A percentile compares a stretch with the other conserved stretches of the same genome.
Conservation (phyloP, 1,140 invertebrate species). For the Bactericera cockerelli region DNA sequence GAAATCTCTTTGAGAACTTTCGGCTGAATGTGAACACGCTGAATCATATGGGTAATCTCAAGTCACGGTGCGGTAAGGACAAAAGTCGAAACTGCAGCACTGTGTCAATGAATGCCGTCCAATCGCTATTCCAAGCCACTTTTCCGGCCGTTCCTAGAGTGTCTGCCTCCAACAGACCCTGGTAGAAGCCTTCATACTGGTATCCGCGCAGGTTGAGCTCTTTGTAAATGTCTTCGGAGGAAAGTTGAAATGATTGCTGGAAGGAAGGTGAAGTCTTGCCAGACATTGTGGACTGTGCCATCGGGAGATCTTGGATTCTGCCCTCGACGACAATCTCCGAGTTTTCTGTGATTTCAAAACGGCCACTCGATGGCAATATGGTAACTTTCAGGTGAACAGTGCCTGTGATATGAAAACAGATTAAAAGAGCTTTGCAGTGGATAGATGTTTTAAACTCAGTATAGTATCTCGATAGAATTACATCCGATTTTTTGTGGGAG, state of each 20-base stretch:
- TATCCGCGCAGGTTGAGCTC: conserved; percentile 82
- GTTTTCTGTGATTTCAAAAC: conserved; percentile 82
- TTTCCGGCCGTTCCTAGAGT: conserved; percentile 22
- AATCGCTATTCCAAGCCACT: conserved; percentile 68
- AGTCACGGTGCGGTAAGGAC: conserved; percentile 47
- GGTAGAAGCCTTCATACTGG: conserved; percentile 75
- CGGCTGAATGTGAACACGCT: conserved; percentile 66
- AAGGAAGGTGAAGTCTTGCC: conserved; percentile 26
- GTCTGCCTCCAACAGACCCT: conserved; percentile 51
- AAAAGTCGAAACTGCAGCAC: conserved; percentile 82
- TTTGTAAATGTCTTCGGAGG: conserved; percentile 71
- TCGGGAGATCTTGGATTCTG: conserved; percentile 20
- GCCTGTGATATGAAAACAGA: conserved; percentile 25
- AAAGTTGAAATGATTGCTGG: too few relatives aligned
- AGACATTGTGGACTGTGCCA: conserved; percentile 27
- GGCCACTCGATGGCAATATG: conserved; percentile 66
- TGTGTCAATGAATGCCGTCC: conserved; percentile 84
- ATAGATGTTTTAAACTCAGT: too few relatives aligned
- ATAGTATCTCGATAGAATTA: too few relatives aligned
- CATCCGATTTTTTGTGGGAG: too few relatives aligned
- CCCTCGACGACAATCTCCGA: conserved; percentile 62
- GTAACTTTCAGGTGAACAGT: conserved; percentile 68
- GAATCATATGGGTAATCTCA: conserved; percentile 76
- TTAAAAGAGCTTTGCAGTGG: too few relatives aligned
- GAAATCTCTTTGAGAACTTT: conserved; percentile 32